Base-by-base conservation (phyloP, 2,797 vertebrate genomes). In the Bradypodion ventrale region DNA sequence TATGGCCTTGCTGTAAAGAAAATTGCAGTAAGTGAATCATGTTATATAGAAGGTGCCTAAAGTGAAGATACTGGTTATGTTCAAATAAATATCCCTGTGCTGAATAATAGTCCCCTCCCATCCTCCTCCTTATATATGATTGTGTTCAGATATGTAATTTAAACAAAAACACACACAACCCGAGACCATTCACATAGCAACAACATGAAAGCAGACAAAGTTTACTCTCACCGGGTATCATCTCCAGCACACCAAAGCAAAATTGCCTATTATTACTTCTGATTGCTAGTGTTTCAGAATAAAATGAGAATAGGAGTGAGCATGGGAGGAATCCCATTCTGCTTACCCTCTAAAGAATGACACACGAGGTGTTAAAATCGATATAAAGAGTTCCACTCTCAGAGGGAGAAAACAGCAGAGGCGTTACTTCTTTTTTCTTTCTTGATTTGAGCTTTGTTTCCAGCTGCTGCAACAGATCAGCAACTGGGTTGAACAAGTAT, bases 381-480 rank as follows among this genome's bases (percentile, higher is more conserved):
- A 35, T 60, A 59, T 10, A 13, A 35, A 78, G 29, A 40, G 72
- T 35, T 75, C 27, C 19, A 13, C 15, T 19, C 19, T 49, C 29
- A 10, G 29, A 66, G 21, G 3, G 15, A 2, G 72, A 60, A 25
- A 8, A n/a, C 59, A 84, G 89, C 90, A 1, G 1, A 69, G 75
- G 75, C 56, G 85, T 88, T 74, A 19, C 42, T 0, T 0, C 73
- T 89, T 91, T 87, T 89, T 75, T 0, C 80, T 44, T n/a, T n/a
- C 32, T n/a, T n/a, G n/a, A n/a, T n/a, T n/a, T n/a, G n/a, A n/a
- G n/a, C n/a, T 37, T 74, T 29, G 69, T 86, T 91, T 80, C 83
- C 81, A 68, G 40, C n/a, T 87, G 40, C 32, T 87, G 83, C 92
- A 89, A 72, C 82, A 87, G 73, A 44, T 69, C 86, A 85, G 8